Base-by-base conservation (phyloP, 2,797 vertebrate species). In the Aselliscus stoliczkanus region DNA sequence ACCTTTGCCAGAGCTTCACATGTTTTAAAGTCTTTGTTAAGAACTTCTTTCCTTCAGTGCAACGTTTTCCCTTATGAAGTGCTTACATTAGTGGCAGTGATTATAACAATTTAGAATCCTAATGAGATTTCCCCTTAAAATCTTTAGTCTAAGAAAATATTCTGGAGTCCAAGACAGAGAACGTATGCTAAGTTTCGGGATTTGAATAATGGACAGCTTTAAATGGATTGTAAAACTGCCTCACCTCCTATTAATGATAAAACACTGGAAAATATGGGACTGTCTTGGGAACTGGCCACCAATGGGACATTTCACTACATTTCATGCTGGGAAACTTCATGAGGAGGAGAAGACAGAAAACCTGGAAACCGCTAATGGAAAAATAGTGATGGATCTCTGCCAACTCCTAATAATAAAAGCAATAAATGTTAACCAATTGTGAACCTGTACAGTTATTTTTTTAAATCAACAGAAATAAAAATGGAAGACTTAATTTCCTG, bases 361-460 rank as follows among this genome's bases (percentile, higher is more conserved):
- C 27, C 52, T 90, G 85, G 85, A 75, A 97, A 92, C 44, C 4
- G 18, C 60, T 94, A 50, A 1, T 44, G 17, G 76, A 93, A 97
- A 97, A 86, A 90, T 7, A 92, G 56, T n/a, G 62, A 82, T 1
- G 21, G 54, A 25, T 76, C 80, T 86, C 65, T 92, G 96, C 96
- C 96, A 97, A 90, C n/a, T 92, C 54, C 96, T 97, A 96, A 95
- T 97, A 98, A 97, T 94, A 97, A 96, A 77, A 92, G 86, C 93
- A 84, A 90, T 69, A 82, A 88, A 94, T 60, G 42, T 77, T 70
- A 95, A 94, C 73, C 58, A 86, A 75, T 62, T 56, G 9, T 56
- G 60, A 65, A 58, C 69, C 31, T 54, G 18, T 13, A 62, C 0
- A 64, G 90, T 56, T 96, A 96, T 97, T 97, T 97, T 97, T 97